A percentile compares a stretch with the other conserved stretches of the same genome.
Evolutionary conservation across 2,888 invertebrate genomes (phyloP).

Genomic region (Strigamia maritima): DNA sequence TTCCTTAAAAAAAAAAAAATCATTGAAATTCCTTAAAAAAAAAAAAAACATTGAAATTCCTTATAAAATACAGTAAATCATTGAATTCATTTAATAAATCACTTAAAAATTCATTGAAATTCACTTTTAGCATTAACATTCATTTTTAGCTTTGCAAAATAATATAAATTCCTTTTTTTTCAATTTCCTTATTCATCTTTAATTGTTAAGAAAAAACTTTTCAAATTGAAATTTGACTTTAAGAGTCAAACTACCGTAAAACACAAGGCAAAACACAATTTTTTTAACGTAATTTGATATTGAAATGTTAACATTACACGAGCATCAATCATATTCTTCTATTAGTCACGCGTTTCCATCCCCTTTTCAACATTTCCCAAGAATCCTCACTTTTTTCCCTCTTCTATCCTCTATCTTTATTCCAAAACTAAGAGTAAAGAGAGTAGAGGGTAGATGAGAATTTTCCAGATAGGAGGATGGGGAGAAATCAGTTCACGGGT

Average conservation of each 20-base stretch:
- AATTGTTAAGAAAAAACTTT: too few relatives aligned
- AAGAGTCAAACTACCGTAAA: not conserved
- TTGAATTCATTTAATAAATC: too few relatives aligned
- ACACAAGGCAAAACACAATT: not conserved
- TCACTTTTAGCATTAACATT: too few relatives aligned
- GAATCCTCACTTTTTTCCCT: not conserved
- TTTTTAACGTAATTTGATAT: not conserved
- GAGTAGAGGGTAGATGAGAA: not conserved
- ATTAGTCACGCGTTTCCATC: not conserved
- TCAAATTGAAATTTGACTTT: not conserved
- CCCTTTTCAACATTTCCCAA: not conserved
- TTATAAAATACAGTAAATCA: too few relatives aligned
- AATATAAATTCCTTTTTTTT: too few relatives aligned
- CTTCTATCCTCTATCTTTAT: not conserved
- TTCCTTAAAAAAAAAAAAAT: too few relatives aligned
- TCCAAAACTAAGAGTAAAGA: not conserved
- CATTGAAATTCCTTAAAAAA: too few relatives aligned
- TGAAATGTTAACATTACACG: not conserved
- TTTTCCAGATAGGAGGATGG: not conserved
- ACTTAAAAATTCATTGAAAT: too few relatives aligned
- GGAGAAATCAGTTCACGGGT: constrained; percentile 2
- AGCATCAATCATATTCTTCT: not conserved
- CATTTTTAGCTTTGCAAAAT: too few relatives aligned
- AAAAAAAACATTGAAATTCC: too few relatives aligned
- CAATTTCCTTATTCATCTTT: too few relatives aligned